Percentiles rank a stretch among this genome's conserved stretches.
Conservation (phyloP, 2,888 invertebrate genomes). For the Chouioia cunea region DNA sequence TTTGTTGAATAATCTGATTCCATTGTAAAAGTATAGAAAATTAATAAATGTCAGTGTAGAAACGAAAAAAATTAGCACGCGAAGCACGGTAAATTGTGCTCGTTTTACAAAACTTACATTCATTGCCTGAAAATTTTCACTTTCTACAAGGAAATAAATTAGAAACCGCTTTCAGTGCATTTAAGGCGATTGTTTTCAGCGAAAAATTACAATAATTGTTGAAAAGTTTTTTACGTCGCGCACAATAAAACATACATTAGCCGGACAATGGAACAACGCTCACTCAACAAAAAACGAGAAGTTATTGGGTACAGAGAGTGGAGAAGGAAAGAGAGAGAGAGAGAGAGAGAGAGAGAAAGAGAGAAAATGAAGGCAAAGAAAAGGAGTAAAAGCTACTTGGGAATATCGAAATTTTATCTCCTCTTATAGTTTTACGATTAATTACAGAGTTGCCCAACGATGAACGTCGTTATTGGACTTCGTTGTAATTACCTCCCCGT, state of each 20-base stretch:
- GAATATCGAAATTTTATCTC: constrained; percentile 5
- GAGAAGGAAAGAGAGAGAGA: neutral
- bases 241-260: constrained; percentile 14
- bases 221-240: neutral
- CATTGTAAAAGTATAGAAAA: no score
- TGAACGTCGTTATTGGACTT: constrained; percentile 34
- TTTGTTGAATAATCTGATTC: no score
- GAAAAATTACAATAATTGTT: constrained; percentile 28
- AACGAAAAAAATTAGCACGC: no score
- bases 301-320: constrained; percentile 7
- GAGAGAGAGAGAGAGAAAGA: neutral
- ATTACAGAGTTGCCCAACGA: constrained; percentile 33
- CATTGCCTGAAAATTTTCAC: no score
- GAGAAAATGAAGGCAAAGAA: neutral
- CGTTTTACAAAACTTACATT: no score
- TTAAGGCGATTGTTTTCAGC: constrained; percentile 6
- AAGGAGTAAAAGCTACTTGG: neutral
- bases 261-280: constrained; percentile 4
- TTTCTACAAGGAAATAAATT: neutral
- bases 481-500: constrained; percentile 31
- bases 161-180: no score
- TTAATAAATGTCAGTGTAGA: no score
- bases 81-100: no score
- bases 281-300: constrained; percentile 29
- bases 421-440: constrained; percentile 16